phyloP scores from a whole-genome alignment of 2,888 invertebrate genomes.

The Zootermopsis nevadensis region DNA sequence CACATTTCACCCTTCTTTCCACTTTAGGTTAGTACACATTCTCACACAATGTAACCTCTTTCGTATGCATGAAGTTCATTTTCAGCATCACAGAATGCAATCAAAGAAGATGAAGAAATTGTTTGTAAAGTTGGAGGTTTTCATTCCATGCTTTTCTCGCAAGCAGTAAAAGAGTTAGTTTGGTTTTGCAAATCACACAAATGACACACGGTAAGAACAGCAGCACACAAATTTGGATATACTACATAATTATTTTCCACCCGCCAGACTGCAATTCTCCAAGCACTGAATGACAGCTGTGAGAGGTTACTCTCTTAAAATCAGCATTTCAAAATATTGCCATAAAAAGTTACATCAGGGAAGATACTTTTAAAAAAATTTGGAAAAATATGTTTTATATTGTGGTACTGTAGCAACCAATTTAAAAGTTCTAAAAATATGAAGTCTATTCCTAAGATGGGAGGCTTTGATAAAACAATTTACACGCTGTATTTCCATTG shows the following conservation, averaged over 20 bases:
- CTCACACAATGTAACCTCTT: background rate
- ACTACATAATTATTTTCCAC: background rate
- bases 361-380: too few species aligned
- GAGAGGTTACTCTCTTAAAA: too few species aligned
- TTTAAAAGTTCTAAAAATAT: too few species aligned
- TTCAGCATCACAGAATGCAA: constrained; percentile 6
- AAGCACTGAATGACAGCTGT: too few species aligned
- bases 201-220: background rate
- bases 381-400: too few species aligned
- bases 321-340: too few species aligned
- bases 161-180: constrained; percentile 31
- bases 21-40: background rate
- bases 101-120: background rate
- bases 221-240: background rate
- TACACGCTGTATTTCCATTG: too few species aligned
- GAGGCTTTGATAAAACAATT: too few species aligned
- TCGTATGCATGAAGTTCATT: background rate
- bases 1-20: background rate
- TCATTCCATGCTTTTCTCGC: constrained; percentile 33
- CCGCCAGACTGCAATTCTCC: too few species aligned
- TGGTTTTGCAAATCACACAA: constrained; percentile 20
- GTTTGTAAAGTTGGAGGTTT: background rate
- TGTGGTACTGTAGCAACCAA: too few species aligned
- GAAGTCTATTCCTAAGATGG: too few species aligned
- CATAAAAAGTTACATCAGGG: too few species aligned